phyloP scores from a whole-genome alignment of 2,888 invertebrate species.

The Galerucella calmariensis region DNA sequence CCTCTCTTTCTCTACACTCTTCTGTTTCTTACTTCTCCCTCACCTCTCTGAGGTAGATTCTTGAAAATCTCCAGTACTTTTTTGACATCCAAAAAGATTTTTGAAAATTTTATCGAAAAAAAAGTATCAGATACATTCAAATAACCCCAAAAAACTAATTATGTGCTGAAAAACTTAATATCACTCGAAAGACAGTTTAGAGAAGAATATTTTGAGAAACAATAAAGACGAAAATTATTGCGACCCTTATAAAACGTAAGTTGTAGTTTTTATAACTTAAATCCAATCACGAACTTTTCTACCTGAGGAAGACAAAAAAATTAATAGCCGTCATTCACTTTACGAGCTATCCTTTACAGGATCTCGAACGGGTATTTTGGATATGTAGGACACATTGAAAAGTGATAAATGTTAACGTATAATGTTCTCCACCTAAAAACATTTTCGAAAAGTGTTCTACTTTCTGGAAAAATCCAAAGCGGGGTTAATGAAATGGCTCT shows the following conservation, averaged over 20 bases:
- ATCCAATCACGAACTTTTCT: conserved; percentile 1
- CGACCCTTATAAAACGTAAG: background rate
- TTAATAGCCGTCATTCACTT: background rate
- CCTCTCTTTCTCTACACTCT: too few relatives aligned
- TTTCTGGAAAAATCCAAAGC: conserved; percentile 29
- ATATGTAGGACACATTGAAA: conserved; percentile 24
- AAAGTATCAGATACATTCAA: too few relatives aligned
- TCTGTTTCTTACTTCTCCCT: too few relatives aligned
- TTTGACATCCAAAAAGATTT: too few relatives aligned
- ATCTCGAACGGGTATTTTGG: conserved; percentile 25
- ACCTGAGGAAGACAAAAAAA: background rate
- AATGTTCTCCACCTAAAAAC: conserved; percentile 26
- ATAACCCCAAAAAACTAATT: too few relatives aligned
- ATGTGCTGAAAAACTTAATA: too few relatives aligned
- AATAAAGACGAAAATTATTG: background rate
- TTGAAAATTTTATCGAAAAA: too few relatives aligned
- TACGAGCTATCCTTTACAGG: background rate
- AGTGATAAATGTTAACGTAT: conserved; percentile 36
- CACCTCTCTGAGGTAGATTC: too few relatives aligned
- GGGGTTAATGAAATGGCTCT: conserved; percentile 36
- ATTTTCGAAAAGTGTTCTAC: conserved; percentile 32
- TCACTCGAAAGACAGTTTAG: background rate
- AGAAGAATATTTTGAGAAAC: background rate
- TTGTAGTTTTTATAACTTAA: background rate
- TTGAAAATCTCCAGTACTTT: too few relatives aligned